These are phyloP conservation scores for Halcyon chelicuti DNA, from an alignment of 2,797 vertebrate species.

Conservation along the genomic window DNA sequence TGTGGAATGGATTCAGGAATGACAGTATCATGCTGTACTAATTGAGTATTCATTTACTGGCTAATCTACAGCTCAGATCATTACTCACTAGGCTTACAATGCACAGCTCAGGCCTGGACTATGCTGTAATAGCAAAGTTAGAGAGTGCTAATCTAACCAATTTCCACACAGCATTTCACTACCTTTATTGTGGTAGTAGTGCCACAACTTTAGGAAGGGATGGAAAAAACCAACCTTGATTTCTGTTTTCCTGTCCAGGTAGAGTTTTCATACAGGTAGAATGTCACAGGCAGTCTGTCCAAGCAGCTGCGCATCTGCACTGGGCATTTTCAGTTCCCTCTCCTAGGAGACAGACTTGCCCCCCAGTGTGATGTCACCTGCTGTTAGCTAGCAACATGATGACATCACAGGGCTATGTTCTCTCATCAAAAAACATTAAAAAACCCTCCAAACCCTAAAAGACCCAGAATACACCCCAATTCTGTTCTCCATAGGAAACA, in stretches of 20 bases:
- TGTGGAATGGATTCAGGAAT: background rate
- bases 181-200: background rate
- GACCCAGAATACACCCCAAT: fast-evolving
- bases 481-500: background rate
- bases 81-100: background rate
- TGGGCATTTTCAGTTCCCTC: background rate
- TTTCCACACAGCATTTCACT: background rate
- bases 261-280: background rate
- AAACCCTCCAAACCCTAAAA: background rate
- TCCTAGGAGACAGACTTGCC: background rate
- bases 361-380: background rate
- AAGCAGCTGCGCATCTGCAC: background rate
- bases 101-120: background rate
- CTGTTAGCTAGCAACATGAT: fast-evolving
- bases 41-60: background rate
- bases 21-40: background rate
- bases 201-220: background rate
- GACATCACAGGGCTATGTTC: background rate
- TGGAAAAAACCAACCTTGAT: background rate
- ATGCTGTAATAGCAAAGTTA: background rate
- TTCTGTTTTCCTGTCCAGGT: background rate
- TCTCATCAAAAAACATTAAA: background rate
- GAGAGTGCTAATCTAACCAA: background rate
- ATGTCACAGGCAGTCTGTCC: background rate
- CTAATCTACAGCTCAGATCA: conserved; percentile 15